These are phyloP conservation scores for Silurus lanzhouensis DNA, from an alignment of 2,797 vertebrate species.

Conservation along the genomic window DNA sequence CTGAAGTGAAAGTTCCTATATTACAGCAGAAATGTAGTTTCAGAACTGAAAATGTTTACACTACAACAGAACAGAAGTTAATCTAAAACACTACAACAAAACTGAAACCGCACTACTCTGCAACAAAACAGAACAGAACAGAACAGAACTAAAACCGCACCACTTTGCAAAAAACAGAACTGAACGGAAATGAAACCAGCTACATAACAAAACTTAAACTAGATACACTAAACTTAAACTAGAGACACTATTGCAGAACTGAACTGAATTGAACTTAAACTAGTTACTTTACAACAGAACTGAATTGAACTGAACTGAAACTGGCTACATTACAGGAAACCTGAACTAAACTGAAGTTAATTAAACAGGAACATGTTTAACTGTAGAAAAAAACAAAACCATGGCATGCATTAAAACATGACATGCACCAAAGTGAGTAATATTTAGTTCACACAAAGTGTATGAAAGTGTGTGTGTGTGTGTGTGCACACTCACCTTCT, in stretches of 20 bases:
- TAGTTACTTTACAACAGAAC: not conserved
- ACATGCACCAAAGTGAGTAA: not conserved
- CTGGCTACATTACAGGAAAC: not conserved
- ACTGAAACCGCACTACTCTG: not conserved
- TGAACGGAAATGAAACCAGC: not conserved
- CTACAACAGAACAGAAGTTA: not conserved
- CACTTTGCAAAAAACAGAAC: not conserved
- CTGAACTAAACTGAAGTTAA: not conserved
- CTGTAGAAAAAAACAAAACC: not conserved
- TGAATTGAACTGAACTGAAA: not conserved
- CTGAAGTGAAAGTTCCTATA: not conserved
- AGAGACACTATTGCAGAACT: not conserved
- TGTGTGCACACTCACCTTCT: constrained; percentile 79
- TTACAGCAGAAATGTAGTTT: no score
- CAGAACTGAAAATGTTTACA: not conserved
- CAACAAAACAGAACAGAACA: not conserved
- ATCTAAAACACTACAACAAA: not conserved
- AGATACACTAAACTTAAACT: not conserved
- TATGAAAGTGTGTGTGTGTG: not conserved
- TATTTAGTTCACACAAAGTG: not conserved
- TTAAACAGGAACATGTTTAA: not conserved
- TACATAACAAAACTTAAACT: not conserved
- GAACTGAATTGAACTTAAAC: not conserved
- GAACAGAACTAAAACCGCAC: not conserved
- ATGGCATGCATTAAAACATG: not conserved